Evolutionary conservation across 2,888 invertebrate species (phyloP), one percentile per base, ranked within the genome.

Genomic region (Enchytraeus crypticus): DNA sequence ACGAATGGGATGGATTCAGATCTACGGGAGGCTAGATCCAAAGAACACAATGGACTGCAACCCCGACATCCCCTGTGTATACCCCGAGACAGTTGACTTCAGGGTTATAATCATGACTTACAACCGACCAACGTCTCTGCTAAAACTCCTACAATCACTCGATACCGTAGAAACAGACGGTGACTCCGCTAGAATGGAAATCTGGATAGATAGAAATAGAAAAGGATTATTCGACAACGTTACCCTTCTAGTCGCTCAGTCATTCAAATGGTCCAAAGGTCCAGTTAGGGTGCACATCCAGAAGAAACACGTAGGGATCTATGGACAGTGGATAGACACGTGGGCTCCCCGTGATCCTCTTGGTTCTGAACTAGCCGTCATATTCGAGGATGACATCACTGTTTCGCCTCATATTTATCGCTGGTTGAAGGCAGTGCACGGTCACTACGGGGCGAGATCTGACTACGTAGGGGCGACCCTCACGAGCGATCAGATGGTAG

Each of bases 271-370:
- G 32, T 38, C n/a, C 23, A 46, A 34, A 23, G 53, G 32, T 30
- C 51, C 33, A 5, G 54, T 38, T 18, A 21, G 62, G 4, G 67
- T 71, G 4, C 66, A 67, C 49, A 53, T 61, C 30, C 66, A 68
- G 18, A 49, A 57, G 3, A 27, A 45, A 5, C 69, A 71, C 53
- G 70, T 64, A 2, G 70, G 70, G 8, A 59, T 71, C 26, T 54
- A 62, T 34, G 70, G 69, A 2, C 69, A 71, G 57, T 71, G 70
- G 70, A 55, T 70, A 5, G 54, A 64, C 4, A 72, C 73, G 0
- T 74, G 74, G 74, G 60, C 66, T 18, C 64, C 64, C 1, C 32
- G 3, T 8, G 34, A 18, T 21, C 8, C 3, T 58, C 8, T 8
- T 8, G 18, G 38, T 8, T 18, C 49, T 66, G n/a, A n/a, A n/a